A percentile compares a stretch with the other conserved stretches of the same genome.
phyloP scores from a whole-genome alignment of 1,140 invertebrate species.

The Magallana ariakensis region DNA sequence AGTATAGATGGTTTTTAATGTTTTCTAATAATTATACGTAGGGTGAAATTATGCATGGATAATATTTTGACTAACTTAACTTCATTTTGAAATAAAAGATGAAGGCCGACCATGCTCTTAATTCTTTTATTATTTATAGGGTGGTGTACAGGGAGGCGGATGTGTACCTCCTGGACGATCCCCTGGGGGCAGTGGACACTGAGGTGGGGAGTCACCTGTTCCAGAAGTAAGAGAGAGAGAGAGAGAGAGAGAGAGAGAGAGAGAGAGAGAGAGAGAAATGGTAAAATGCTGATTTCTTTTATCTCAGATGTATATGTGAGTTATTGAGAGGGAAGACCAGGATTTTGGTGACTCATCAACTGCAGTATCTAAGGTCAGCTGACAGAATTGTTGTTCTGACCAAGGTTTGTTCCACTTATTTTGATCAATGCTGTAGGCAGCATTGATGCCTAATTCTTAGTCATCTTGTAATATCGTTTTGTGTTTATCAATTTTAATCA shows the following conservation, averaged over 20 bases:
- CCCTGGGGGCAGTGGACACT: constrained; percentile 89
- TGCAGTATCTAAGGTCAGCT: constrained; percentile 89
- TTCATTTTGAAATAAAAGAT: no score
- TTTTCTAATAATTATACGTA: no score
- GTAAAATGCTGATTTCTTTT: background rate
- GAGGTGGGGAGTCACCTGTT: constrained; percentile 89
- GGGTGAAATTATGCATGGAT: no score
- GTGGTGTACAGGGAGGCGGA: constrained; percentile 88
- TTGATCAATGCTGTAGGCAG: background rate
- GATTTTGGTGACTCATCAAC: constrained; percentile 90
- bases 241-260: no score
- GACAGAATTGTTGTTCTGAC: constrained; percentile 88
- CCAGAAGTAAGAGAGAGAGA: constrained; percentile 60
- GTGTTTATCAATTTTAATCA: no score
- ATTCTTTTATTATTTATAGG: constrained; percentile 70
- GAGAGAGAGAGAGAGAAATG: no score
- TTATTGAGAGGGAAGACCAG: constrained; percentile 87
- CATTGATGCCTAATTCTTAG: no score
- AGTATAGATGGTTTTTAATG: no score
- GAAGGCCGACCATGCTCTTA: background rate
- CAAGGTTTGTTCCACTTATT: constrained; percentile 75
- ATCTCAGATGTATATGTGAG: constrained; percentile 80
- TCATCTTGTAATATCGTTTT: no score
- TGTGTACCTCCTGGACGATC: constrained; percentile 89
- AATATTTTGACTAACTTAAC: no score